These are phyloP conservation scores for Anas platyrhynchos DNA, from an alignment of 2,113 vertebrate species.

Conservation along the genomic window DNA sequence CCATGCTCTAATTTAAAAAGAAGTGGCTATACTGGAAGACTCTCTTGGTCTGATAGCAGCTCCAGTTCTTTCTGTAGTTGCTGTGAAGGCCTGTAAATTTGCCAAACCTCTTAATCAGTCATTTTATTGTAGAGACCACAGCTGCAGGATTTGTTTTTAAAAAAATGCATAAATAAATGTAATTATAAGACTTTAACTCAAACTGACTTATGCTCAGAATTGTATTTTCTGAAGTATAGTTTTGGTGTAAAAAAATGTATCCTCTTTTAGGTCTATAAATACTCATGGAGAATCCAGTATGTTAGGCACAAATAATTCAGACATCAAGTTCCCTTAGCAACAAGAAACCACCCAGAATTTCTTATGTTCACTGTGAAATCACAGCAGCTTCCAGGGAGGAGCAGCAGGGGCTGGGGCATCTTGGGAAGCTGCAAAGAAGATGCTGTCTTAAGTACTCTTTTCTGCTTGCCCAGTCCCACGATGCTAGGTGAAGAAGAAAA, in stretches of 20 bases:
- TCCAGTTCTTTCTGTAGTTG: not conserved
- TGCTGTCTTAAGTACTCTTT: not conserved
- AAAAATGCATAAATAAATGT: not conserved
- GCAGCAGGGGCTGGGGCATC: not conserved
- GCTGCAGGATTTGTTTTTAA: not conserved
- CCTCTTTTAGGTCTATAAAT: not conserved
- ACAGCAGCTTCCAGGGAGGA: not conserved
- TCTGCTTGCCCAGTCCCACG: not conserved
- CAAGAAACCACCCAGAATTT: not conserved
- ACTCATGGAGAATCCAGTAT: not conserved
- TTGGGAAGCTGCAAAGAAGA: not conserved
- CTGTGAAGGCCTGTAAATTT: slow-evolving; percentile 4
- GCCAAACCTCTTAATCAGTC: not conserved
- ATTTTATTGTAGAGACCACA: not conserved
- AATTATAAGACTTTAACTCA: not conserved
- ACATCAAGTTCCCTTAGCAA: not conserved
- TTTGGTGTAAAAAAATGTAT: not conserved
- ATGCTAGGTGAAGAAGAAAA: not conserved
- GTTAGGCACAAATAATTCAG: not conserved
- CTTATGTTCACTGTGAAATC: not conserved
- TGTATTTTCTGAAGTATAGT: not conserved
- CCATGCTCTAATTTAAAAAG: not conserved
- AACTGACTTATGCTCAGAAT: not conserved
- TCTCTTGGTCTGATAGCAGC: not conserved
- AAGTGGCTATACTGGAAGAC: not conserved